These are phyloP conservation scores for Cassiopea andromeda DNA, from an alignment of 30 jellyfish, hydroid and myxozoan genomes.

Conservation along the genomic window DNA sequence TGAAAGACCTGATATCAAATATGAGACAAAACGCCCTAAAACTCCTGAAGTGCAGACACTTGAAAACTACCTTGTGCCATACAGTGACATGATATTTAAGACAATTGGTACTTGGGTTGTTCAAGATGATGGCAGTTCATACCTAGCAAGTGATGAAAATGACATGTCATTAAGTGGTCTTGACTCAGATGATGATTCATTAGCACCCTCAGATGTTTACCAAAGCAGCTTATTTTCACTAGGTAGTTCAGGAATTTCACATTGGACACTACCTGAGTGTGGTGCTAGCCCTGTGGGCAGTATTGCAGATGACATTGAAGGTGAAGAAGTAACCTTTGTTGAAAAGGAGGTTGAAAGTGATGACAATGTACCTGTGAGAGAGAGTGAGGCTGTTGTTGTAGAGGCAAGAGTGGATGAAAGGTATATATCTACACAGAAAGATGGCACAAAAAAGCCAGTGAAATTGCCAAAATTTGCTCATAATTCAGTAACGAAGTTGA, in stretches of 20 bases:
- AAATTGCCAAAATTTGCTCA: conserved; percentile 32
- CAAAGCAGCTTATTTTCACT: conserved; percentile 60
- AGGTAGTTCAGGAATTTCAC: conserved; percentile 12
- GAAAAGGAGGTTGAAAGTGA: conserved; percentile 12
- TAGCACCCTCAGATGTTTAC: conserved; percentile 63
- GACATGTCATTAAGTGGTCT: not conserved
- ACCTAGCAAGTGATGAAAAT: not conserved
- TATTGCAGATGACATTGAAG: conserved; percentile 6
- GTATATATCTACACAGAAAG: conserved; percentile 24
- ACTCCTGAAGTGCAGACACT: conserved; percentile 50
- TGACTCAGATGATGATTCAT: conserved; percentile 43
- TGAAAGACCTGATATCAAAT: conserved; percentile 52
- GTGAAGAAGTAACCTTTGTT: not conserved
- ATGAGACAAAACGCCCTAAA: conserved; percentile 52
- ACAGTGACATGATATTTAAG: conserved; percentile 59
- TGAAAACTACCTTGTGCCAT: conserved; percentile 78
- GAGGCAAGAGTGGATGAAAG: conserved; percentile 25
- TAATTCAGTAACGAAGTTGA: conserved; percentile 34
- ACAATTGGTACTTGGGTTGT: conserved; percentile 71
- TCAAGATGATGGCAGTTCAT: conserved; percentile 8
- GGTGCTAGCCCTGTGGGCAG: conserved; percentile 57
- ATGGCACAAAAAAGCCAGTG: not conserved
- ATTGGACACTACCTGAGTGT: conserved; percentile 63
- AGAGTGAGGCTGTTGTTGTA: conserved; percentile 4
- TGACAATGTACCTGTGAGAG: not conserved